Base-by-base conservation (phyloP, 2,797 vertebrate species). In the Harpagifer antarcticus region DNA sequence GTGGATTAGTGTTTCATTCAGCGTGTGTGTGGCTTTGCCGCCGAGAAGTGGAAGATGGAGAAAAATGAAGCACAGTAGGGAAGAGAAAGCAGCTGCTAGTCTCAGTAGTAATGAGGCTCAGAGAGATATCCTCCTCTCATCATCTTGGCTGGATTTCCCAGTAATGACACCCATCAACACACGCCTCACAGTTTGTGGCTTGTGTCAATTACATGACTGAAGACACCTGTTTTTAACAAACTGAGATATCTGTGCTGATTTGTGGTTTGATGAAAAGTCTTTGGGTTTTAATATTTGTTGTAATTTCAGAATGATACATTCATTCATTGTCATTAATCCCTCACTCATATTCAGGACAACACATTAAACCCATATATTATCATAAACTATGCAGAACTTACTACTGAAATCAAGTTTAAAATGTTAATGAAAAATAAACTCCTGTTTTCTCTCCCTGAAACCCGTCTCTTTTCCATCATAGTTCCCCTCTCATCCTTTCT, bases 51-150 rank as follows among this genome's bases (percentile, higher is more conserved):
- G 27, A 72, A 59, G 62, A 63, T 72, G 57, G 49, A 70, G 61
- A n/a, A 23, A 43, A 70, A 31, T 9, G 40, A 62, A 55, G 13
- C 31, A 5, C 27, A 72, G 8, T 45, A 78, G 56, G 61, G 62
- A 72, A 20, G 33, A 17, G 58, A 68, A 27, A 72, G 42, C 54
- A 64, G 58, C 68, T 69, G 61, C 56, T 72, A 80, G 63, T 66
- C 76, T 44, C 53, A 45, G 40, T 74, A 57, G 64, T 53, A 16
- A 76, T 44, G 20, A 72, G 37, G 49, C 71, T 64, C 52, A 43
- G 58, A 70, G 65, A 73, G 50, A 59, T 31, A 15, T 61, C 74
- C 56, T 68, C 68, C 66, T 61, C 76, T 67, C 50, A 55, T 74
- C 55, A 48, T 68, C 33, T 47, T 31, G 15, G 37, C 33, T 37